Evolutionary conservation across 2,888 invertebrate species (phyloP).

Genomic region (Microplitis deprimator): DNA sequence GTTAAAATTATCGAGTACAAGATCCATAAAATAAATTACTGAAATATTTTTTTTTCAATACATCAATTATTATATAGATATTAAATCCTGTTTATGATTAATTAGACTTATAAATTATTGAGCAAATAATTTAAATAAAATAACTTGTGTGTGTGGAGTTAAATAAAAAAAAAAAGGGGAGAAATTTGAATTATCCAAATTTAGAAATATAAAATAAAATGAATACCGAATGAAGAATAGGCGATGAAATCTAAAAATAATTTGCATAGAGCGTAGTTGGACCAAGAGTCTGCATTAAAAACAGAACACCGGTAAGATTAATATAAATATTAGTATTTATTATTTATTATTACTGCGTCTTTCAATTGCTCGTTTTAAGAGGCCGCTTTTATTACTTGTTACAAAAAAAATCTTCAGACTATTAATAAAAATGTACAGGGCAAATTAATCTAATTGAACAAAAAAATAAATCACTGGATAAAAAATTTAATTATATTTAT

Average conservation of each 20-base stretch:
- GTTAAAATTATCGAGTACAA: neutral
- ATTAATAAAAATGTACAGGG: neutral
- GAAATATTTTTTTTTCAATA: neutral
- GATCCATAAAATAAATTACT: neutral
- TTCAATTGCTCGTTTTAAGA: neutral
- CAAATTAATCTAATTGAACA: neutral
- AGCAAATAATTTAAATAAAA: constrained; percentile 45
- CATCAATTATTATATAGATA: neutral
- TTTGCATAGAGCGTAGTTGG: neutral
- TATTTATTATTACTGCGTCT: neutral
- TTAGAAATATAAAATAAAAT: neutral
- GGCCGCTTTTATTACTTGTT: neutral
- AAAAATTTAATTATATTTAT: neutral
- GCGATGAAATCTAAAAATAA: neutral
- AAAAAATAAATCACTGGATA: neutral
- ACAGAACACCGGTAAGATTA: neutral
- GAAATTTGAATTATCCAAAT: constrained; percentile 2
- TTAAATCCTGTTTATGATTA: neutral
- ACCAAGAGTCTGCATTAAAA: neutral
- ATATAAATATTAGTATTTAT: neutral
- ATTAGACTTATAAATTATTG: constrained; percentile 30
- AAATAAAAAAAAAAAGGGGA: neutral
- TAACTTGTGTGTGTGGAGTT: neutral
- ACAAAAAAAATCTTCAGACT: neutral
- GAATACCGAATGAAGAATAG: neutral